A percentile compares a stretch with the other conserved stretches of the same genome.
phyloP scores from a whole-genome alignment of 2,888 invertebrate genomes.

The Pilophorus perplexus region DNA sequence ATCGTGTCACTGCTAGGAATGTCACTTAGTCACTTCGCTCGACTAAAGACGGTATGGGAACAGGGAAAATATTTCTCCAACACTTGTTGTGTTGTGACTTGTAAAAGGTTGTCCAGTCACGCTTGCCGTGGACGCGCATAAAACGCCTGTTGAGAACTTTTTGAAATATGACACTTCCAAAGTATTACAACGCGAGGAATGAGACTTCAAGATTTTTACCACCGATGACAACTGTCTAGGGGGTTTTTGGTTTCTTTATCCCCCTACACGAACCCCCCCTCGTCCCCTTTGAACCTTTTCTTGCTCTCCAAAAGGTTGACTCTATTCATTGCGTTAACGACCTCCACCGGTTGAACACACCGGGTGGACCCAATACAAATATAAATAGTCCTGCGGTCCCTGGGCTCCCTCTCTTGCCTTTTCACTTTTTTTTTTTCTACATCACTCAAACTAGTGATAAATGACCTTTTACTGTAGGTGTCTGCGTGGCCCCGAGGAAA shows the following conservation, averaged over 20 bases:
- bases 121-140: conserved; percentile 26
- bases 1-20: conserved; percentile 17
- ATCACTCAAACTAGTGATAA: conserved; percentile 32
- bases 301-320: too few relatives aligned
- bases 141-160: not conserved
- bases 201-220: conserved; percentile 26
- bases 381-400: conserved; percentile 19
- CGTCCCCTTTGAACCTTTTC: too few relatives aligned
- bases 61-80: conserved; percentile 29
- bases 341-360: conserved; percentile 26
- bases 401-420: too few relatives aligned
- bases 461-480: too few relatives aligned
- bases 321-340: conserved; percentile 25
- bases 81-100: conserved; percentile 25
- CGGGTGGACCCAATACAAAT: conserved; percentile 23
- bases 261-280: too few relatives aligned
- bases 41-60: not conserved
- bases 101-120: conserved; percentile 19
- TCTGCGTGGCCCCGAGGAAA: not conserved
- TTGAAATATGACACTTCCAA: conserved; percentile 16
- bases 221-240: conserved; percentile 4
- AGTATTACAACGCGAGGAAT: conserved; percentile 21
- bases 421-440: not conserved
- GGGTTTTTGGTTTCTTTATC: not conserved
- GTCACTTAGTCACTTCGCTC: conserved; percentile 11